Conservation (phyloP, 1,140 invertebrate genomes). For the Neodiprion lecontei region DNA sequence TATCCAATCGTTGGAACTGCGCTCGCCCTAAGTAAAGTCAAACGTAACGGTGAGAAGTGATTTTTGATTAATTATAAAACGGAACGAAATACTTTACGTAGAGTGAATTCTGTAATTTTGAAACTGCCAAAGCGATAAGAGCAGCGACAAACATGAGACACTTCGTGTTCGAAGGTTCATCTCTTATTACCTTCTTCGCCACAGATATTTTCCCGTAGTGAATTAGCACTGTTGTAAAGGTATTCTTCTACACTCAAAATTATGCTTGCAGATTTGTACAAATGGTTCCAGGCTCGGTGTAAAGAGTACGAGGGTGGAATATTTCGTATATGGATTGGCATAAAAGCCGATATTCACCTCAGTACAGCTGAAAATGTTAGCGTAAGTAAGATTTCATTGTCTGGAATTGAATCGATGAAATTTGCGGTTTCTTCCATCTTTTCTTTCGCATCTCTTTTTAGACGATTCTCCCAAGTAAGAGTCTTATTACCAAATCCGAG, state of each 20-base stretch:
- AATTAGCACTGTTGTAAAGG: too few species aligned
- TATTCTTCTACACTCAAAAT: too few species aligned
- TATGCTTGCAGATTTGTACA: constrained; percentile 31
- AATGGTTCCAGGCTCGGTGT: constrained; percentile 29
- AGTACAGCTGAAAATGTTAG: constrained; percentile 44
- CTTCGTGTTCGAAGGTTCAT: too few species aligned
- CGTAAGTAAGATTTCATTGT: constrained; percentile 29
- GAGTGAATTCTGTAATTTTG: too few species aligned
- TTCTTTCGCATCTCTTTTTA: constrained; percentile 27
- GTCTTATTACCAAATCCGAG: constrained; percentile 69
- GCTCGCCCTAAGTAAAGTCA: background rate
- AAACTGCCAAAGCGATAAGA: too few species aligned
- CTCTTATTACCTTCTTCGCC: too few species aligned
- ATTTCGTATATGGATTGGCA: constrained; percentile 36
- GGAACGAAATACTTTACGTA: too few species aligned
- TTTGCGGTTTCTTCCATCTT: constrained; percentile 10
- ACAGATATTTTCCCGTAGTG: too few species aligned
- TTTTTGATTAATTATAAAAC: too few species aligned
- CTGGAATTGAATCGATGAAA: background rate
- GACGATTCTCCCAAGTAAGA: constrained; percentile 51
- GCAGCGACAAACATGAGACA: too few species aligned
- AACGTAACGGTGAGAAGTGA: background rate
- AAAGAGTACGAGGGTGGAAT: constrained; percentile 38
- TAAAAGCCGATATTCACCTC: constrained; percentile 31
- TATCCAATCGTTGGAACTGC: background rate